Evolutionary conservation across 2,113 vertebrate species (phyloP), one percentile per base, ranked within the genome.

Genomic region (Carassius carassius): DNA sequence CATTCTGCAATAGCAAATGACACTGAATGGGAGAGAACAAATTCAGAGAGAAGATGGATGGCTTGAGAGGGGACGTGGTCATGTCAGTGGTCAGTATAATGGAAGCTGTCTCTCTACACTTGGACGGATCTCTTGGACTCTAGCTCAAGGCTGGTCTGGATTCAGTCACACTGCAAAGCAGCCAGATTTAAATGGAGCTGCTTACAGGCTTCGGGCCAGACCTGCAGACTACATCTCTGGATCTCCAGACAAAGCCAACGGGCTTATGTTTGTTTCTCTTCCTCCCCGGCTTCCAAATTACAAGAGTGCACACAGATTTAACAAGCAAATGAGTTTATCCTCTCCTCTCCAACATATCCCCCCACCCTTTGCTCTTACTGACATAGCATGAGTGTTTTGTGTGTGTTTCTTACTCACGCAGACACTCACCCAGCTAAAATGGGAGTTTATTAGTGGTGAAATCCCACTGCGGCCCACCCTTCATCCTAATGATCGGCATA

Each of bases 61-160:
- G 56, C 67, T 51, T 65, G 49, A 29, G 49, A 77, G 62, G 56
- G 63, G 77, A 78, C 51, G 13, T 73, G 85, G 75, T 75, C 70
- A 60, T 78, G 74, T 86, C 73, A 83, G 84, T 49, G 76, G 44
- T 78, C 51, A 54, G 85, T 23, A 41, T 86, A 82, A 67, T 84
- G 35, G 67, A 54, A 62, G 86, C 69, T 32, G 73, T 60, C 78
- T 75, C 41, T 67, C 47, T 77, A 23, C 47, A 76, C 56, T 47
- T 82, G 70, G 58, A 82, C 74, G 23, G 73, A 54, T 80, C 72
- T 82, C 29, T 32, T 86, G 80, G 73, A 60, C 80, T 56, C 5
- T 17, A 56, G 35, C 41, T 83, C 62, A 78, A 21, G 75, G 37
- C 85, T 83, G 81, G 35, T 86, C 81, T 86, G 54, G 81, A 60